phyloP scores from a whole-genome alignment of 2,797 vertebrate genomes.

The Acanthis flammea region DNA sequence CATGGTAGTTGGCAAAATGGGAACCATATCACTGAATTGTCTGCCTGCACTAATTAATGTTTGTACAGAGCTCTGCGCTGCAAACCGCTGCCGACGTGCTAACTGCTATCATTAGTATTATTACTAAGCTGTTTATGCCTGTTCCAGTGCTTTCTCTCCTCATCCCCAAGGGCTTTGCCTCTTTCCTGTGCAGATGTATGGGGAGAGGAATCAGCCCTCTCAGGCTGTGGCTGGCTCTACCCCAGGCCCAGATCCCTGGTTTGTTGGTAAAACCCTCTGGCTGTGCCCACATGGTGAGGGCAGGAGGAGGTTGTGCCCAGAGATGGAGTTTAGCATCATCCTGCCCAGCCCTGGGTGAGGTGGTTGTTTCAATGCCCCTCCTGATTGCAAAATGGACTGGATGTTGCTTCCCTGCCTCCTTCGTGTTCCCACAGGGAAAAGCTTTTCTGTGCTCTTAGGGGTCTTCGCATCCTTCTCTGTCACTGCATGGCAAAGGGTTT shows the following conservation, averaged over 20 bases:
- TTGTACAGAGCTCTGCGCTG: slow-evolving; percentile 49
- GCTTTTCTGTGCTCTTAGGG: neutral
- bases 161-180: slow-evolving; percentile 37
- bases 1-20: slow-evolving; percentile 12
- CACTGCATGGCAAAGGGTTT: neutral
- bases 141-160: slow-evolving; percentile 53
- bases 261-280: rapidly evolving
- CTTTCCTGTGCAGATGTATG: slow-evolving; percentile 19
- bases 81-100: slow-evolving; percentile 39
- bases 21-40: neutral
- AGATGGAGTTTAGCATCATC: neutral
- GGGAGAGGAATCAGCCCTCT: neutral
- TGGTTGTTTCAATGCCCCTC: neutral
- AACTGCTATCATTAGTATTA: slow-evolving; percentile 52
- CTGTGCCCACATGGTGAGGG: neutral
- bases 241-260: neutral
- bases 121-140: slow-evolving; percentile 54
- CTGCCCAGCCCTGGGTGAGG: neutral
- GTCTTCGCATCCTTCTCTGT: neutral
- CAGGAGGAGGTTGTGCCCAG: neutral
- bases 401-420: neutral
- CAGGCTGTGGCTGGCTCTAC: neutral
- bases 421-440: rapidly evolving
- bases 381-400: neutral
- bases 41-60: slow-evolving; percentile 60